These are phyloP conservation scores for Poecilia gillii DNA, from an alignment of 2,797 vertebrate species.

Conservation along the genomic window DNA sequence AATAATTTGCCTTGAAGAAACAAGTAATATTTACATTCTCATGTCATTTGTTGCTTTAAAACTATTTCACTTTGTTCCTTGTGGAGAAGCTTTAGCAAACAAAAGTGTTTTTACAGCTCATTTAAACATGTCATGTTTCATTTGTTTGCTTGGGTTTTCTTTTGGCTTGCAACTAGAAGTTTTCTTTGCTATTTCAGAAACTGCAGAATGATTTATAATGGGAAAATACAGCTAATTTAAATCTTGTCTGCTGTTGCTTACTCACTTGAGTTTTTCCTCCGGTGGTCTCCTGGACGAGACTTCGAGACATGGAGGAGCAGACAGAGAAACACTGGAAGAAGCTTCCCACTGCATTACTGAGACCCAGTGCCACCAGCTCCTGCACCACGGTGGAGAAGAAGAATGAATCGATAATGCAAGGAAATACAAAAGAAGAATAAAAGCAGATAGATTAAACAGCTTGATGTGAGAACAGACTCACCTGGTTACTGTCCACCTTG, in stretches of 20 bases:
- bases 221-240: not conserved
- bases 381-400: slow-evolving; percentile 61
- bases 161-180: not conserved
- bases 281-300: slow-evolving; percentile 92
- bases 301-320: slow-evolving; percentile 95
- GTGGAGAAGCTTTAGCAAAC: not conserved
- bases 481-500: slow-evolving; percentile 96
- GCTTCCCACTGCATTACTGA: slow-evolving; percentile 89
- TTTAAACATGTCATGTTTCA: not conserved
- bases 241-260: not conserved
- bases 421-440: not conserved
- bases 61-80: not conserved
- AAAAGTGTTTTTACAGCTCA: not conserved
- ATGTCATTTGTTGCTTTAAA: not conserved
- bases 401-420: not conserved
- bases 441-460: not conserved
- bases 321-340: slow-evolving; percentile 94
- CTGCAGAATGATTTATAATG: not conserved
- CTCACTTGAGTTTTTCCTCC: slow-evolving; percentile 95
- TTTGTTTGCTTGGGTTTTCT: not conserved
- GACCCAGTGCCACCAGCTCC: slow-evolving; percentile 94
- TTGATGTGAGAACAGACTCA: slow-evolving; percentile 31
- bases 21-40: not conserved
- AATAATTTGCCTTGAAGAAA: not conserved
- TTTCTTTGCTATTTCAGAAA: not conserved